Evolutionary conservation across 2,113 vertebrate genomes (phyloP), one percentile per base, ranked within the genome.

Genomic region (Cyprinodon variegatus): DNA sequence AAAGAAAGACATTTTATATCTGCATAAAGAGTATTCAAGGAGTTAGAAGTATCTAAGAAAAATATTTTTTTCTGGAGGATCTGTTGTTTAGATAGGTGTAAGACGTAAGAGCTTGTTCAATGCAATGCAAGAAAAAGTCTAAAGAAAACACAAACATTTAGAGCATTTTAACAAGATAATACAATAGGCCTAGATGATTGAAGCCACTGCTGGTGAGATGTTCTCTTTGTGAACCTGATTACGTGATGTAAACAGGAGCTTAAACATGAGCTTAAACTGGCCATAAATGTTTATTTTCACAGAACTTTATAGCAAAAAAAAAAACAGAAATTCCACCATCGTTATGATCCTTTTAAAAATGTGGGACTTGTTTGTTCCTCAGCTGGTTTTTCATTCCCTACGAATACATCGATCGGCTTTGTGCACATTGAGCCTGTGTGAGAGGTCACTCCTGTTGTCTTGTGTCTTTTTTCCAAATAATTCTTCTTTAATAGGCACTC

Each of bases 131-230:
- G 17, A 57, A 20, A 20, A 20, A 9, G 50, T 57, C 1, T 57
- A 8, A 0, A 8, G 67, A 70, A 67, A 61, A 57, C 67, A 1
- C 22, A 70, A 62, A 1, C 5, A 9, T 73, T 72, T 41, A 84
- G 60, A 39, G 75, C 80, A 77, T 66, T 65, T 61, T 71, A 46
- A 77, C 36, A 68, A 59, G 77, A 78, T 67, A 2, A 70, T 76
- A 84, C 77, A 85, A 83, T 83, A 79, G 53, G 88, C 76, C 80
- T 81, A 76, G 74, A 82, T 87, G 77, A 90, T 88, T 81, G 92
- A 93, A 85, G 80, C 68, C 84, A 90, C 82, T 75, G 82, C 67
- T 50, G 48, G 57, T 79, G 62, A 78, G 79, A 68, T 22, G 29
- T 75, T 82, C 70, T 72, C 65, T 74, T 50, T 81, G 57, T 75